These are phyloP conservation scores for Threskiornis aethiopicus DNA, from an alignment of 2,797 vertebrate species.

Conservation along the genomic window DNA sequence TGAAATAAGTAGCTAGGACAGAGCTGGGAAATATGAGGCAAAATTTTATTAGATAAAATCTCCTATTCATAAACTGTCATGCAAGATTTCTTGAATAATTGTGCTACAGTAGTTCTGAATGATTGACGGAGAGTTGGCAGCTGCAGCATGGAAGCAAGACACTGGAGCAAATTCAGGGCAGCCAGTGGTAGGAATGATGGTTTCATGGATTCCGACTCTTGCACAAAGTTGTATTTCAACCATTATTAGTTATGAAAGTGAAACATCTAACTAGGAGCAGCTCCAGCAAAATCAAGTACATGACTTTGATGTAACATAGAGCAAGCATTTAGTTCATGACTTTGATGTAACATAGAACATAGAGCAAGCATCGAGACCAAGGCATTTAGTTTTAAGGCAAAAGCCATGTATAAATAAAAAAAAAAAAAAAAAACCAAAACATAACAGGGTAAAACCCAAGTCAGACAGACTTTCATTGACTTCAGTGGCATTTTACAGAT, in stretches of 20 bases:
- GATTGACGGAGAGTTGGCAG: background rate
- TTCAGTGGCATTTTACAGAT: background rate
- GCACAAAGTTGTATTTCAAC: background rate
- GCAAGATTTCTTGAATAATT: background rate
- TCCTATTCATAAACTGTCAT: background rate
- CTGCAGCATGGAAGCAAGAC: background rate
- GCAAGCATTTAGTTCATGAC: background rate
- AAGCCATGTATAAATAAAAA: background rate
- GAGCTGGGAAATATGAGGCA: background rate
- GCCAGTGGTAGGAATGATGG: background rate
- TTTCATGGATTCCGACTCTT: background rate
- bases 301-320: background rate
- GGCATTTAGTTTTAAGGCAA: background rate
- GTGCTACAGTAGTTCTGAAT: background rate
- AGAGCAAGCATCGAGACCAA: background rate
- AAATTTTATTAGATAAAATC: background rate
- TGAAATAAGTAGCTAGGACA: background rate
- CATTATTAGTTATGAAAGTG: background rate
- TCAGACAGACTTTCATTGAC: background rate
- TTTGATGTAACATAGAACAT: background rate
- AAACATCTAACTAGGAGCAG: background rate
- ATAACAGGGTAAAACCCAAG: background rate
- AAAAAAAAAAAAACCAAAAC: background rate
- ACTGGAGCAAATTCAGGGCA: background rate
- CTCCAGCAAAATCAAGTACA: background rate